Base-by-base conservation (phyloP, 2,113 vertebrate species). In the Cervus canadensis region DNA sequence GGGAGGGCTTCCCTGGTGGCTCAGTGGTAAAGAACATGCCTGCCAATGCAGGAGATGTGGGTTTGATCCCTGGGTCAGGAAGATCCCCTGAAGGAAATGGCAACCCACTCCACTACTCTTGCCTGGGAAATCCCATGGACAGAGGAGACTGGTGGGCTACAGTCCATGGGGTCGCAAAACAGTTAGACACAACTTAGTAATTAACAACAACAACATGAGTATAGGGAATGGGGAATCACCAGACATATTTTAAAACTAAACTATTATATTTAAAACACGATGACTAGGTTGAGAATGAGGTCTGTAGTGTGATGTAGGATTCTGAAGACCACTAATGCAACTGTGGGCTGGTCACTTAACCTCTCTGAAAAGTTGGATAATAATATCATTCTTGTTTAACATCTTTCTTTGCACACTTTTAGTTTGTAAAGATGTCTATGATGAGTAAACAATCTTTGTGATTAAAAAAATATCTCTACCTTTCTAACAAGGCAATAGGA, bases 221-320 rank as follows among this genome's bases (percentile, higher is more conserved):
- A 64, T 45, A 95, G 40, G 26, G 71, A 91, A 26, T 91, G 33
- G 36, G 64, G 59, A 96, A 94, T 97, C 78, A 96, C 21, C 50
- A 78, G 64, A 87, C 21, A 91, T 50, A 81, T 52, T 96, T 76
- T 83, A 95, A 95, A 95, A 94, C 86, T 90, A 92, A 96, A 88
- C 74, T 93, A 92, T 56, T 90, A 89, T 54, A 95, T 86, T 88
- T 96, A 74, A 95, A 97, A 94, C 33, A 90, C 19, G 30, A 86
- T 57, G 25, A 54, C 30, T 90, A 87, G 64, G 59, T 62, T 93
- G 67, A 96, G 62, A 97, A 82, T 88, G 50, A 95, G 43, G 91
- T 67, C 30, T 86, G 28, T 19, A 79, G 54, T 92, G 82, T 96
- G 85, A 93, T 62, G 36, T 0, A 74, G n/a, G 23, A 90, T 84